Percentiles rank a stretch among this genome's conserved stretches.
Evolutionary conservation across 2,113 vertebrate species (phyloP).

Genomic region (Myotis yumanensis): DNA sequence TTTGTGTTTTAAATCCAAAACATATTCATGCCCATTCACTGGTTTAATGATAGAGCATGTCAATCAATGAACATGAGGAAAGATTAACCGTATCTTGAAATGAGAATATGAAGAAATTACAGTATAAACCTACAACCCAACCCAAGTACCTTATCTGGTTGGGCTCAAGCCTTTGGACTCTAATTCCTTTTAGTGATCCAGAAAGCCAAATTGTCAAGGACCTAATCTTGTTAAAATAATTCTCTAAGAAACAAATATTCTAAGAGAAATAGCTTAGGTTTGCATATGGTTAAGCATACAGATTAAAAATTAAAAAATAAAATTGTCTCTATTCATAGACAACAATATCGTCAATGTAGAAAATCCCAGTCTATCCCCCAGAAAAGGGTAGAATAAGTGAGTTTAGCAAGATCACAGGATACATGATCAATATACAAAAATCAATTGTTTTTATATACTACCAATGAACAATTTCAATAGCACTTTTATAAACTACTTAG

Average conservation of each 20-base stretch:
- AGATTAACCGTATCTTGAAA: not conserved
- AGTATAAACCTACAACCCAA: not conserved
- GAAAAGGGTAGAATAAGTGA: not conserved
- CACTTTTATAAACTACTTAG: not conserved
- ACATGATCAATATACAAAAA: not conserved
- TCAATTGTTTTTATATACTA: not conserved
- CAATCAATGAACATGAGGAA: not conserved
- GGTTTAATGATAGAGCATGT: not conserved
- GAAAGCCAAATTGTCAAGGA: not conserved
- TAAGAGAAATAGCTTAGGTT: not conserved
- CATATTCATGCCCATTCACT: not conserved
- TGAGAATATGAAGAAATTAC: not conserved
- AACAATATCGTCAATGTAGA: not conserved
- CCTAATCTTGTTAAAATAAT: conserved; percentile 37
- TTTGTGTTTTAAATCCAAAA: not conserved
- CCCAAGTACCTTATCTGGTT: not conserved
- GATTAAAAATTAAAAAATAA: not conserved
- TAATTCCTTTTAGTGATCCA: conserved; percentile 5
- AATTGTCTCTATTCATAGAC: not conserved
- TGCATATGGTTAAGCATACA: not conserved
- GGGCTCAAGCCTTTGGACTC: not conserved
- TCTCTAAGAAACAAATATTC: conserved; percentile 27
- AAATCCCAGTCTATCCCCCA: not conserved
- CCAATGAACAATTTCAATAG: not conserved
- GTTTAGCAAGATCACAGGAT: conserved; percentile 12